These are phyloP conservation scores for Bembecia ichneumoniformis DNA, from an alignment of 2,888 invertebrate species.

Conservation along the genomic window DNA sequence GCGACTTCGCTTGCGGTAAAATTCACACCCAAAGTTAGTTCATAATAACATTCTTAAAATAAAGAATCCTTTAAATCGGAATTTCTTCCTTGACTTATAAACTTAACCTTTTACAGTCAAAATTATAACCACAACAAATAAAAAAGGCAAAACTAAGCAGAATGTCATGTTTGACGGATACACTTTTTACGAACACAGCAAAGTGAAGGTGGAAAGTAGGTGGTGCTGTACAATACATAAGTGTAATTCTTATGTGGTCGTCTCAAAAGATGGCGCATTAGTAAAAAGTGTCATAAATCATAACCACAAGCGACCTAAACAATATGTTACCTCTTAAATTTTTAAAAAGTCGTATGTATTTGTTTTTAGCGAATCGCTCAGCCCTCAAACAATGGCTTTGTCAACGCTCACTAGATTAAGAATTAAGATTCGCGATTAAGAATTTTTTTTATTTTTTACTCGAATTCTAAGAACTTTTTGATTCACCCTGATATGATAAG, in stretches of 20 bases:
- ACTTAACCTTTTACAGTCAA: not conserved
- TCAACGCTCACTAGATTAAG: no score
- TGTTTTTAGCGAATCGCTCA: no score
- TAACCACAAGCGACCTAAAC: not conserved
- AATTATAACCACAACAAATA: not conserved
- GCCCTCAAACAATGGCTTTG: no score
- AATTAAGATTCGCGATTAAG: no score
- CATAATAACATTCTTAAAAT: no score
- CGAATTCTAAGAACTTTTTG: no score
- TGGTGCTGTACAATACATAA: not conserved
- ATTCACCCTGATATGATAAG: no score
- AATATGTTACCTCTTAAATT: not conserved
- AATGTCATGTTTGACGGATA: constrained; percentile 9
- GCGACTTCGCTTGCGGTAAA: no score
- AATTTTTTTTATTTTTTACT: no score
- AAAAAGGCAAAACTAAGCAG: constrained; percentile 5
- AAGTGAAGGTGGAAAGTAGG: not conserved
- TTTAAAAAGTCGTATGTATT: not conserved
- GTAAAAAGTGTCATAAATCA: not conserved
- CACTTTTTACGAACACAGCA: not conserved
- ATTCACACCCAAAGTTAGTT: no score
- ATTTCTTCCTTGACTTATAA: no score
- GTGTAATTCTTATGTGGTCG: not conserved
- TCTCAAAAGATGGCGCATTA: not conserved
- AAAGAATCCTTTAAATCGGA: no score